Conservation (phyloP, 1,140 invertebrate genomes). For the Daktulosphaira vitifoliae region DNA sequence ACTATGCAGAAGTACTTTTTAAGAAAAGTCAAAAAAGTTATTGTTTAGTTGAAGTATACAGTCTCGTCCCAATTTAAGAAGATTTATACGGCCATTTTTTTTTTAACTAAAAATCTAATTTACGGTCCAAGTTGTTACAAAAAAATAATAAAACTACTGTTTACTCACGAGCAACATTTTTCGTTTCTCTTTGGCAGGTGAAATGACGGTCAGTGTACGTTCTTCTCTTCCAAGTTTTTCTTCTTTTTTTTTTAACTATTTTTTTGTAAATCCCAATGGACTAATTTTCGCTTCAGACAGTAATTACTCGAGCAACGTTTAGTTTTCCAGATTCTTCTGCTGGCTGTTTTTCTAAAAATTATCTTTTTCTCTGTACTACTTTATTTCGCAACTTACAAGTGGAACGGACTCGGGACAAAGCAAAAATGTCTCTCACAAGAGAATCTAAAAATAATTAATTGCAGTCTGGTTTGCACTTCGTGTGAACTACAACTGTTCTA, state of each 20-base stretch:
- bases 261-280: constrained; percentile 19
- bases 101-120: constrained; percentile 24
- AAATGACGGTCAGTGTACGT: constrained; percentile 17
- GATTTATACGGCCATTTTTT: constrained; percentile 27
- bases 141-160: constrained; percentile 13
- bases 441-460: constrained; percentile 26
- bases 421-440: constrained; percentile 11
- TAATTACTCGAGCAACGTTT: constrained; percentile 33
- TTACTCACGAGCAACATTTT: constrained; percentile 22
- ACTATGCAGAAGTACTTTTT: too few species aligned
- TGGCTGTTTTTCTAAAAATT: constrained; percentile 17
- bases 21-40: too few species aligned
- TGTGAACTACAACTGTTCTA: not conserved
- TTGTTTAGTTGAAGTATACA: not conserved
- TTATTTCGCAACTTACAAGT: not conserved
- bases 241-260: not conserved
- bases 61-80: not conserved
- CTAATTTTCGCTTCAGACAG: constrained; percentile 27
- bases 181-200: constrained; percentile 9
- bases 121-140: not conserved
- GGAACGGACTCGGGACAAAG: not conserved
- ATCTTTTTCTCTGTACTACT: not conserved
- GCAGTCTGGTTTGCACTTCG: constrained; percentile 8
- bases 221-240: not conserved
- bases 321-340: constrained; percentile 8